Base-by-base conservation (phyloP, 2,888 invertebrate species). In the Carcina quercana region DNA sequence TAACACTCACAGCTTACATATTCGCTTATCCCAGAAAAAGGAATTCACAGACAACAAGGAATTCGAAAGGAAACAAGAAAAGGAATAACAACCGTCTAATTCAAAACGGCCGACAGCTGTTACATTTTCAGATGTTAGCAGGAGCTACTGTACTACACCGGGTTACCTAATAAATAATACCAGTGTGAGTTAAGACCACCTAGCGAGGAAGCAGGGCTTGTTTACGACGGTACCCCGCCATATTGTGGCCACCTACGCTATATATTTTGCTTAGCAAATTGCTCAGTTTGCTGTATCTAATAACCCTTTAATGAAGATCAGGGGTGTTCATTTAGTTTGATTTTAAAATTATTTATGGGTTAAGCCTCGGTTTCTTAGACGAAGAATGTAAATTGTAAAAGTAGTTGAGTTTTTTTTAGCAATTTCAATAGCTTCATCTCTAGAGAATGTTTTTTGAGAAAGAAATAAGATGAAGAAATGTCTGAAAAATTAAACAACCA, bases 201-300 rank as follows among this genome's bases (percentile, higher is more conserved):
- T 75, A 74, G 75, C 69, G 80, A 64, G 79, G 71, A 70, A 75
- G 66, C 70, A 57, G 53, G 61, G 56, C 60, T 73, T 71, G 73
- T 80, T 80, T 80, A 80, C 69, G 63, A 59, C 61, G 59, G 51
- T 63, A 67, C 70, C 69, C 56, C 51, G 53, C 71, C 63, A 69
- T 73, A 71, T 71, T 69, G 69, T 73, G 74, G 69, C 61, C 78
- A 78, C 76, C 79, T 74, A 75, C 73, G 69, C 70, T 60, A 70
- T 78, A 79, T 70, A 75, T 80, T 80, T 76, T 74, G 71, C 75
- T 75, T 67, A 76, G 79, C 82, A 82, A 82, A 80, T 82, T 82
- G 75, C 70, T 74, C 63, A 67, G 69, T 64, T 67, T 59, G 70
- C 68, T 59, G 73, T 72, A 73, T 75, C 78, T 82, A 78, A 78